Conservation (phyloP, 1,140 invertebrate genomes). For the Drosophila prosaltans region DNA sequence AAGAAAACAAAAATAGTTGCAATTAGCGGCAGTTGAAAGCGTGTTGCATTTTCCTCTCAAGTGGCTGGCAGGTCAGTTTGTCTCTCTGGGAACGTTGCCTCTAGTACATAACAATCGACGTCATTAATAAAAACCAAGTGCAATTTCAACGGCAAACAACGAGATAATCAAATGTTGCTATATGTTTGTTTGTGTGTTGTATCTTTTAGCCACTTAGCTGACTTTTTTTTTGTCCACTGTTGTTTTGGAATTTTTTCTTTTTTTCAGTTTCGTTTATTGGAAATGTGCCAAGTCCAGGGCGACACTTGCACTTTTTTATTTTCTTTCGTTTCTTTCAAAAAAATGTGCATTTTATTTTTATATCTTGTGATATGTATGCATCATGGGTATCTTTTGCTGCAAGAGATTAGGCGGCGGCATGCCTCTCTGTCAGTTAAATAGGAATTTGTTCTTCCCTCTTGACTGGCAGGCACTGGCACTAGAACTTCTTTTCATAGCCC, state of each 20-base stretch:
- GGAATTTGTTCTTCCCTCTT: constrained; percentile 19
- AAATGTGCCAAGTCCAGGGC: constrained; percentile 20
- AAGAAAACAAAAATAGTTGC: constrained; percentile 10
- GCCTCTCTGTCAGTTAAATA: constrained; percentile 6
- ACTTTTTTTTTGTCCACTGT: neutral
- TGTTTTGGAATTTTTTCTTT: neutral
- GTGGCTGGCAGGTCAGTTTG: neutral
- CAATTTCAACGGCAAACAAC: constrained; percentile 13
- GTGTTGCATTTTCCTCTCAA: neutral
- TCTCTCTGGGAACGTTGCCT: constrained; percentile 7
- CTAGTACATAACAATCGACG: constrained; percentile 10
- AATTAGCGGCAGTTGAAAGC: constrained; percentile 17
- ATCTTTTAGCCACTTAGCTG: neutral
- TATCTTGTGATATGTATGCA: neutral
- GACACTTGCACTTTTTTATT: constrained; percentile 19
- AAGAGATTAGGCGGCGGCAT: constrained; percentile 8
- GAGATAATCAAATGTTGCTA: constrained; percentile 6
- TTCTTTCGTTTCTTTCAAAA: neutral
- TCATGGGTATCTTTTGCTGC: too few relatives aligned
- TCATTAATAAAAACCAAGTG: constrained; percentile 23
- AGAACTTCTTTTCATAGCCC: constrained; percentile 1
- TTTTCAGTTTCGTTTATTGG: constrained; percentile 11
- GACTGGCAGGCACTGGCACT: neutral
- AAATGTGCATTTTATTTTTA: constrained; percentile 19
- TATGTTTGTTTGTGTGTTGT: neutral